Base-by-base conservation (phyloP, 2,113 vertebrate species). In the Illadopsis cleaveri region DNA sequence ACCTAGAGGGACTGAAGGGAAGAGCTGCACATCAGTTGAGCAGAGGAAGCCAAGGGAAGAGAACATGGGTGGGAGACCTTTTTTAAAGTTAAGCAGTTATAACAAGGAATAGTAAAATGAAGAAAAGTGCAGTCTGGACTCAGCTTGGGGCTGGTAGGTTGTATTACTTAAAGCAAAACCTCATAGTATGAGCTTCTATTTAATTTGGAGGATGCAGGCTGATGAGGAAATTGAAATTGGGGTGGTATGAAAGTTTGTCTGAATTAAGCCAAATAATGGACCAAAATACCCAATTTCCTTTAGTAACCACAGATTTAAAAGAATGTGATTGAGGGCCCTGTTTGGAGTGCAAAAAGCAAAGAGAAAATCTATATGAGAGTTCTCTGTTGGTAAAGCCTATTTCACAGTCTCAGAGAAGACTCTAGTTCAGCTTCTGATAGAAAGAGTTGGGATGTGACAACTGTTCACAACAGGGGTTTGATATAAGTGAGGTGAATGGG, bases 401-500 rank as follows among this genome's bases (percentile, higher is more conserved):
- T 57, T 50, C 0, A 3, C 20, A 86, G 54, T n/a, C 80, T 90
- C 37, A 37, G 62, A 73, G 77, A 30, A 73, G 58, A 48, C 37
- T 64, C 24, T 28, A 77, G 45, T 72, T 89, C 78, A 61, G 10
- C 42, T 90, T 68, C 64, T 90, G 68, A 33, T 64, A 5, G 58
- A 24, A 60, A 19, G 42, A 70, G 22, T 54, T 91, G 15, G 50
- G 38, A 75, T 71, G 27, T 65, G 54, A 66, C 65, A 77, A 45
- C 28, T 40, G n/a, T 68, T 77, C 80, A 65, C 0, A 24, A 27
- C 37, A 86, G 54, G 0, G 1, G 25, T 80, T 86, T 0, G 0
- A 90, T 66, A 86, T 86, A 73, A 77, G 50, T 91, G 66, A 93
- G 24, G 30, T 85, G 37, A 77, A 7, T 48, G 20, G 11, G 35